These are phyloP conservation scores for Conus betulinus DNA, from an alignment of 1,140 invertebrate genomes.

Conservation along the genomic window DNA sequence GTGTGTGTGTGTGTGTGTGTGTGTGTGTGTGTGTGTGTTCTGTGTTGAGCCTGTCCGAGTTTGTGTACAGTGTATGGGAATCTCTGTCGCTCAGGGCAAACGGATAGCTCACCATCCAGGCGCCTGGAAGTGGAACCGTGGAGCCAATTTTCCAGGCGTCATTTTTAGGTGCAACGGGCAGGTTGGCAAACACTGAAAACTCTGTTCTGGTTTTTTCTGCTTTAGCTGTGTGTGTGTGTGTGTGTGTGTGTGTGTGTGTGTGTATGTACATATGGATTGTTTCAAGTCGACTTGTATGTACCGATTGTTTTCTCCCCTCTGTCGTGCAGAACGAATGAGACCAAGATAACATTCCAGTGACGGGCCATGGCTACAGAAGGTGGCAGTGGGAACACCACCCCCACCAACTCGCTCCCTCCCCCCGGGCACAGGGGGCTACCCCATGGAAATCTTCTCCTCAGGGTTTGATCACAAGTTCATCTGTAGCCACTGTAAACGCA, in stretches of 20 bases:
- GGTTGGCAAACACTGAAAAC: too few species aligned
- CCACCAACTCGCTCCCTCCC: slow-evolving; percentile 32
- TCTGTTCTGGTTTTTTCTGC: too few species aligned
- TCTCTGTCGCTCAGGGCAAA: too few species aligned
- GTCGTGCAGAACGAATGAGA: neutral
- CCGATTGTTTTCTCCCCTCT: neutral
- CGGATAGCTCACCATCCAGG: too few species aligned
- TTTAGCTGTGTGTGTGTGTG: neutral
- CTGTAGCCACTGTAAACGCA: slow-evolving; percentile 57
- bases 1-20: too few species aligned
- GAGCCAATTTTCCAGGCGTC: too few species aligned
- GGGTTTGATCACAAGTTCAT: slow-evolving; percentile 60
- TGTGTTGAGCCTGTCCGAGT: too few species aligned
- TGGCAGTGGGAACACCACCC: slow-evolving; percentile 24
- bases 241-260: neutral
- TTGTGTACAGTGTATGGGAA: too few species aligned
- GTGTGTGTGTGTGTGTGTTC: too few species aligned
- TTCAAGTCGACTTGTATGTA: neutral
- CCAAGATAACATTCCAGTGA: neutral
- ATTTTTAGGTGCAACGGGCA: too few species aligned
- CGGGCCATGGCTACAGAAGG: slow-evolving; percentile 28
- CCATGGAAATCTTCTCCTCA: slow-evolving; percentile 51
- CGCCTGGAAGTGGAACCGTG: too few species aligned
- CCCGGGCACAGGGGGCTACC: slow-evolving; percentile 51
- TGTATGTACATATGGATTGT: neutral